Base-by-base conservation (phyloP, 2,113 vertebrate species). In the Cephalopterus ornatus region DNA sequence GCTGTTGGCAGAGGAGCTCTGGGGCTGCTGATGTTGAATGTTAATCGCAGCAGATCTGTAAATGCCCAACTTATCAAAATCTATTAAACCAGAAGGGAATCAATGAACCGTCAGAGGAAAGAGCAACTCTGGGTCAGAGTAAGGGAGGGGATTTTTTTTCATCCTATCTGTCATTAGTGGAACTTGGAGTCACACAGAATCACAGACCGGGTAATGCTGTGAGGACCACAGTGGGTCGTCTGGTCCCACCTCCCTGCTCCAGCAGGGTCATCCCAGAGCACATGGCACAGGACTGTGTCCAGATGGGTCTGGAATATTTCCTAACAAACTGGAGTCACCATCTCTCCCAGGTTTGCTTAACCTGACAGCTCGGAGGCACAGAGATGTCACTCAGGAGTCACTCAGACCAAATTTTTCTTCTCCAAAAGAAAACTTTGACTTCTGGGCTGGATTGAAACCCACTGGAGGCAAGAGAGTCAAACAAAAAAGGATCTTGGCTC, bases 61-160 rank as follows among this genome's bases (percentile, higher is more conserved):
- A 95, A 76, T 95, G 92, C 79, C 83, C 94, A 95, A 37, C 73
- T 91, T 91, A 86, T 41, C 91, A 80, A 92, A 93, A 93, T 81
- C 94, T 67, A 47, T n/a, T 81, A 76, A 93, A 66, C 14, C 59
- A 77, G 68, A 88, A 86, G 83, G 89, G 83, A 77, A 89, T 92
- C 91, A 74, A 56, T 89, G 91, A 93, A 77, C 63, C 89, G 35
- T 32, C 50, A 67, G 70, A 89, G 55, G 61, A 47, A 71, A 80
- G 91, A 95, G 80, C 88, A 93, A 37, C 80, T 63, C 73, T 21
- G 68, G 80, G 91, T 81, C 83, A 89, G 50, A 91, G 91, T 12
- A 59, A 92, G 61, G 50, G 65, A 91, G 46, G 67, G 30, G 2
- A 0, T 4, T 84, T 85, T 50, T 70, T 71, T 14, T 50, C 14